These are phyloP conservation scores for Calypte anna DNA, from an alignment of 2,113 vertebrate species.

Conservation along the genomic window DNA sequence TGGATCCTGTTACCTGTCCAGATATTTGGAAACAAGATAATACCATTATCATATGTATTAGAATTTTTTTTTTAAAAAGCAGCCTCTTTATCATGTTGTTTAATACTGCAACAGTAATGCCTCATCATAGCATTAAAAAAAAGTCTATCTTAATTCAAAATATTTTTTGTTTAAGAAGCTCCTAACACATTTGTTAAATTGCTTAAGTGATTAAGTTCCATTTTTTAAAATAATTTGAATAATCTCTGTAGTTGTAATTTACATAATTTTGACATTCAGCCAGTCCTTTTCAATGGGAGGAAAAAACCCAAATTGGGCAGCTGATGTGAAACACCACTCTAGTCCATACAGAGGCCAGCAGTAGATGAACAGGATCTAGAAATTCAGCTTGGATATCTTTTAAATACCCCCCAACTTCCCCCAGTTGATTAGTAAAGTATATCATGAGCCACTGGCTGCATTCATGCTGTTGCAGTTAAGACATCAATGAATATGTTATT, in stretches of 20 bases:
- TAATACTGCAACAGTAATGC: neutral
- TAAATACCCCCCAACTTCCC: neutral
- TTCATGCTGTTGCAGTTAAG: neutral
- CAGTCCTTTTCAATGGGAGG: neutral
- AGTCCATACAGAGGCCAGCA: neutral
- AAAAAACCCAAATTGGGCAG: neutral
- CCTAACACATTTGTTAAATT: neutral
- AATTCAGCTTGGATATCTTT: fast-evolving
- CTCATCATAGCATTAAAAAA: neutral
- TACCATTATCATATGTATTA: no score
- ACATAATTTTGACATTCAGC: neutral
- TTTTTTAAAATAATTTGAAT: neutral
- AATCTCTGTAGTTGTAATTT: neutral
- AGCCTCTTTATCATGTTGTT: neutral
- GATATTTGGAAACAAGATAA: no score
- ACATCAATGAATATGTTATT: neutral
- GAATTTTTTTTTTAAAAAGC: neutral
- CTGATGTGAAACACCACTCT: neutral
- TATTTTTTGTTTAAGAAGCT: neutral
- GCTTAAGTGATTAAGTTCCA: neutral
- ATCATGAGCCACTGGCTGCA: neutral
- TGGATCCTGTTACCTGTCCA: no score
- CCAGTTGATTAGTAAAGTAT: neutral
- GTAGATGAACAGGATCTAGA: neutral
- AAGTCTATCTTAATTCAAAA: neutral